These are phyloP conservation scores for Nesogale talazaci DNA, from an alignment of 2,113 vertebrate genomes.

Conservation along the genomic window DNA sequence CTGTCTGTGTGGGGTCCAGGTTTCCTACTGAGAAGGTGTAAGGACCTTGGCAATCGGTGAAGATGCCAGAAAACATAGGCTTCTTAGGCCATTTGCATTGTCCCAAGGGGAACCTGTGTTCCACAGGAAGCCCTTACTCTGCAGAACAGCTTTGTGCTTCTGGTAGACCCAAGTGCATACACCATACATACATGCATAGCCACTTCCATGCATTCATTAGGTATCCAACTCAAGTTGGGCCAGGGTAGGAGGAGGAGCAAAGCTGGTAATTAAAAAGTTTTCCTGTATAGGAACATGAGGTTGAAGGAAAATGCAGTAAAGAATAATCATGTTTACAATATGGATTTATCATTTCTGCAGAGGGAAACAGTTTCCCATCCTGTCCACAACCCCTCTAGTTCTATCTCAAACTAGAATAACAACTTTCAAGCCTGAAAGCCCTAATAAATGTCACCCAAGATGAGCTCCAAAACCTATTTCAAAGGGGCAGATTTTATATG, in stretches of 20 bases:
- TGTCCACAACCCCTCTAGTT: not conserved
- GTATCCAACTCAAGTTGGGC: not conserved
- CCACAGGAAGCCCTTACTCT: slow-evolving; percentile 5
- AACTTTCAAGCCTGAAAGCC: not conserved
- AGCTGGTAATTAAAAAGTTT: not conserved
- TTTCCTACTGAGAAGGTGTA: not conserved
- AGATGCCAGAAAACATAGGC: not conserved
- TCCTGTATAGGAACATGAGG: not conserved
- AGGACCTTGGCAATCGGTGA: slow-evolving; percentile 29
- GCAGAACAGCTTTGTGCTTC: slow-evolving; percentile 52
- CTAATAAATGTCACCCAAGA: not conserved
- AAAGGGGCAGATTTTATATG: no score
- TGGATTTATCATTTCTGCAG: rapidly evolving
- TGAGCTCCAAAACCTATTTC: not conserved
- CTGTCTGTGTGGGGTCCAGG: not conserved
- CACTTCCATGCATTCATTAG: not conserved
- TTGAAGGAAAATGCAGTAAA: not conserved
- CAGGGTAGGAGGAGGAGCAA: not conserved
- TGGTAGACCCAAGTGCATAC: not conserved
- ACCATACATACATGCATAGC: not conserved
- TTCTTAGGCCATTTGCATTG: slow-evolving; percentile 12
- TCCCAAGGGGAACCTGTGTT: slow-evolving; percentile 60
- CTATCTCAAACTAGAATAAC: not conserved
- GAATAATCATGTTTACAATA: not conserved
- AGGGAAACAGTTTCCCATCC: not conserved